These are phyloP conservation scores for Chouioia cunea DNA, from an alignment of 2,888 invertebrate genomes.

Conservation along the genomic window DNA sequence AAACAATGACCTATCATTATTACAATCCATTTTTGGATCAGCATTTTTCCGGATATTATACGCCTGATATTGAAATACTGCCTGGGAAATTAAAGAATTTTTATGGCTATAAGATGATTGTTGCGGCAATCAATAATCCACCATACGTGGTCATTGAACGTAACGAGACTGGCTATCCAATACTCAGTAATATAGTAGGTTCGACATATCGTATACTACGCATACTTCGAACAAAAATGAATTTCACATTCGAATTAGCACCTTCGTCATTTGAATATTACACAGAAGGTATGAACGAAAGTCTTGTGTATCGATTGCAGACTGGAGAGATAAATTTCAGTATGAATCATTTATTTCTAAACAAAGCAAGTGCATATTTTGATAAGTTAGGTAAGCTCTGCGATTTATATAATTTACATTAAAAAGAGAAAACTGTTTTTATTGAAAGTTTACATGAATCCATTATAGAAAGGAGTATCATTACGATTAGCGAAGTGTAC, in stretches of 20 bases:
- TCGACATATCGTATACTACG: slow-evolving; percentile 5
- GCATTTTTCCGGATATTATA: not conserved
- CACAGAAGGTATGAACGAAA: not conserved
- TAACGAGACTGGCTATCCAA: slow-evolving; percentile 14
- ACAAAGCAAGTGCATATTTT: not conserved
- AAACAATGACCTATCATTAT: slow-evolving; percentile 9
- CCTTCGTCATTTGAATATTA: slow-evolving; percentile 10
- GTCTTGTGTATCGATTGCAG: not conserved
- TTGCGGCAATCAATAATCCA: slow-evolving; percentile 15
- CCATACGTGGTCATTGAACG: slow-evolving; percentile 8
- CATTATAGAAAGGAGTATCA: slow-evolving; percentile 7
- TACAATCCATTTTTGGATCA: slow-evolving; percentile 14
- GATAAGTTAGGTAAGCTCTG: not conserved
- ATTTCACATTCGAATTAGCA: slow-evolving; percentile 10
- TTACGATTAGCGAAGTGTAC: slow-evolving; percentile 11
- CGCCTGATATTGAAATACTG: not conserved
- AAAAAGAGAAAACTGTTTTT: not conserved
- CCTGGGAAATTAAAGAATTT: slow-evolving; percentile 13
- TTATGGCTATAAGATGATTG: not conserved
- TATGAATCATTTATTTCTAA: slow-evolving; percentile 17
- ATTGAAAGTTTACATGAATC: not conserved
- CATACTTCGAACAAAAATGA: not conserved
- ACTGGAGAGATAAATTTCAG: slow-evolving; percentile 19
- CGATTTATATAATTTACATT: not conserved
- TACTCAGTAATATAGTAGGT: not conserved